Percentiles rank a stretch among this genome's conserved stretches.
Conservation (phyloP, 2,888 invertebrate species). For the Volucella bombylans region DNA sequence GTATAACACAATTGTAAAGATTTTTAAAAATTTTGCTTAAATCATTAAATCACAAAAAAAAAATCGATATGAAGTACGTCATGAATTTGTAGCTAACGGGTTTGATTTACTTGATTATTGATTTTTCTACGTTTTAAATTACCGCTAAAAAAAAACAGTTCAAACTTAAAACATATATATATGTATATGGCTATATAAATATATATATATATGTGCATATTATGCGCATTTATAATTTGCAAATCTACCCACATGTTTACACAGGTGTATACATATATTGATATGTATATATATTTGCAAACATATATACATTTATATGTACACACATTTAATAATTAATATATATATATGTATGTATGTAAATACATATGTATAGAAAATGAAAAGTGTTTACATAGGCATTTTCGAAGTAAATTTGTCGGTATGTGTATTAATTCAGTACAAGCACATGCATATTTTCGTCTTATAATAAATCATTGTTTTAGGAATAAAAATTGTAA, state of each 20-base stretch:
- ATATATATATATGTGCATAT: too few relatives aligned
- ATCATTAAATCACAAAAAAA: background rate
- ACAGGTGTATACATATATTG: background rate
- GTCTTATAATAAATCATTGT: constrained; percentile 65
- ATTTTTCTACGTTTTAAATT: constrained; percentile 8
- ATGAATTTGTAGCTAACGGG: background rate
- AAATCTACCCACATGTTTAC: too few relatives aligned
- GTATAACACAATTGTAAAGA: background rate
- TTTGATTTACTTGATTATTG: constrained; percentile 27
- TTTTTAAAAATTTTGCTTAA: background rate
- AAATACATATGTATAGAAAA: constrained; percentile 7
- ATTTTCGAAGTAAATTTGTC: constrained; percentile 46
- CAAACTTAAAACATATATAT: constrained; percentile 1
- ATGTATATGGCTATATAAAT: too few relatives aligned
- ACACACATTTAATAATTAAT: background rate
- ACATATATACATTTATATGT: constrained; percentile 4
- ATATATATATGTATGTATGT: constrained; percentile 4
- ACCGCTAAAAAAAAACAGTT: constrained; percentile 31
- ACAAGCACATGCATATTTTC: constrained; percentile 58
- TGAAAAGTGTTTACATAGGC: constrained; percentile 19
- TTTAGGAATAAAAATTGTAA: constrained; percentile 60
- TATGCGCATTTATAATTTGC: too few relatives aligned
- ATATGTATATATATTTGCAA: background rate
- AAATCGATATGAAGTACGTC: constrained; percentile 18
- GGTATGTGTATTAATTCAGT: constrained; percentile 54